Conservation (phyloP, 2,888 invertebrate species). For the Chouioia cunea region DNA sequence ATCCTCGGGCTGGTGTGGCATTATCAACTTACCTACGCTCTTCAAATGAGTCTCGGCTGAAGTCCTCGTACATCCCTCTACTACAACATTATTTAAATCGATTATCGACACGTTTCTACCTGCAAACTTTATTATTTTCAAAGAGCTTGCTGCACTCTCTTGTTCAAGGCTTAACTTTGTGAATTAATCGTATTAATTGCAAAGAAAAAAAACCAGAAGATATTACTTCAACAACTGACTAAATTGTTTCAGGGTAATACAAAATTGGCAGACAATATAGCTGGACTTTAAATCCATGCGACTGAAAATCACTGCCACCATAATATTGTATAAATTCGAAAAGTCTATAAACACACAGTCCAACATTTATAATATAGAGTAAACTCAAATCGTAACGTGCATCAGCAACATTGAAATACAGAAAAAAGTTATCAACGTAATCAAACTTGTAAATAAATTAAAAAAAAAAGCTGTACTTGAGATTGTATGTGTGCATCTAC, state of each 20-base stretch:
- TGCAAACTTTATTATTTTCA: conserved; percentile 23
- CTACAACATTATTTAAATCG: conserved; percentile 66
- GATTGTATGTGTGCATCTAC: conserved; percentile 3
- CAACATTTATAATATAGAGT: conserved; percentile 21
- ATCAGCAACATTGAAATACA: conserved; percentile 14
- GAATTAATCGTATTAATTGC: conserved; percentile 53
- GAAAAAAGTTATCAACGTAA: conserved; percentile 6
- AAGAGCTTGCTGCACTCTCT: conserved; percentile 56
- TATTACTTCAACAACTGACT: neutral
- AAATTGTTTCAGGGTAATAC: conserved; percentile 3
- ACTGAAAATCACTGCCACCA: conserved; percentile 49
- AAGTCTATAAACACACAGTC: conserved; percentile 11
- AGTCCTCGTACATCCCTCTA: conserved; percentile 86
- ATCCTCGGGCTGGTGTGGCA: conserved; percentile 53
- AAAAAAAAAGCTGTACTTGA: conserved; percentile 4
- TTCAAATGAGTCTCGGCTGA: conserved; percentile 89
- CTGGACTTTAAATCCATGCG: conserved; percentile 63
- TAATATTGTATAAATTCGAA: conserved; percentile 11
- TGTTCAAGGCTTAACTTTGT: conserved; percentile 66
- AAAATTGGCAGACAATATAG: conserved; percentile 51
- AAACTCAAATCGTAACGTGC: conserved; percentile 32
- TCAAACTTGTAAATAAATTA: neutral
- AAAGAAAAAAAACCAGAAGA: neutral
- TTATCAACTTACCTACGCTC: conserved; percentile 78
- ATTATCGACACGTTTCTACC: conserved; percentile 56